phyloP scores from a whole-genome alignment of 2,888 invertebrate genomes.

The Panzeria rudis region DNA sequence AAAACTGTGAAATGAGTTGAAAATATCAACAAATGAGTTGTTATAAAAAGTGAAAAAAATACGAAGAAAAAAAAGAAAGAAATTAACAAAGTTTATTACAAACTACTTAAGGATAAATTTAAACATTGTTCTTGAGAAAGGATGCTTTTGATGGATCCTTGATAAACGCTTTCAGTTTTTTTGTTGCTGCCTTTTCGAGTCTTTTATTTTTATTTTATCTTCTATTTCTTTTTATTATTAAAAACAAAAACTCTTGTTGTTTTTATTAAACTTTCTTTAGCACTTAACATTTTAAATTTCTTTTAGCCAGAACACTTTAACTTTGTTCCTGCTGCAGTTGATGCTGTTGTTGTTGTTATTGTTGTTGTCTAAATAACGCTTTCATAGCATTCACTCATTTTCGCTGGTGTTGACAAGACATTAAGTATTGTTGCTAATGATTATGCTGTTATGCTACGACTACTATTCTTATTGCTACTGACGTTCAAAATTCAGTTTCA shows the following conservation, averaged over 20 bases:
- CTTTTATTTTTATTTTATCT: conserved; percentile 3
- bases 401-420: conserved; percentile 71
- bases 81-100: conserved; percentile 54
- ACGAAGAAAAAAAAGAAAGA: not conserved
- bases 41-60: not conserved
- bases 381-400: conserved; percentile 67
- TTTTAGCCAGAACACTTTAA: conserved; percentile 52
- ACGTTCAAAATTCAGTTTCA: conserved; percentile 39
- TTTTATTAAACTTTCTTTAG: conserved; percentile 49
- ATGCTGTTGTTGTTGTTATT: conserved; percentile 2
- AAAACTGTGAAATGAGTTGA: conserved; percentile 34
- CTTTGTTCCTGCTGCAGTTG: conserved; percentile 16
- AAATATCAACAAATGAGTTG: conserved; percentile 52
- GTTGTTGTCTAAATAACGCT: conserved; percentile 44
- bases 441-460: conserved; percentile 35
- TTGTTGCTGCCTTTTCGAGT: not conserved
- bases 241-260: not conserved
- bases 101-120: conserved; percentile 62
- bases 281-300: conserved; percentile 56
- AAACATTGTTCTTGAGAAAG: conserved; percentile 38
- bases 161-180: conserved; percentile 58
- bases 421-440: conserved; percentile 70
- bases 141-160: conserved; percentile 60
- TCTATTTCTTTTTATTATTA: conserved; percentile 11
- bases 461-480: conserved; percentile 35